phyloP scores from a whole-genome alignment of 2,797 vertebrate genomes.

The Chloroceryle inda region DNA sequence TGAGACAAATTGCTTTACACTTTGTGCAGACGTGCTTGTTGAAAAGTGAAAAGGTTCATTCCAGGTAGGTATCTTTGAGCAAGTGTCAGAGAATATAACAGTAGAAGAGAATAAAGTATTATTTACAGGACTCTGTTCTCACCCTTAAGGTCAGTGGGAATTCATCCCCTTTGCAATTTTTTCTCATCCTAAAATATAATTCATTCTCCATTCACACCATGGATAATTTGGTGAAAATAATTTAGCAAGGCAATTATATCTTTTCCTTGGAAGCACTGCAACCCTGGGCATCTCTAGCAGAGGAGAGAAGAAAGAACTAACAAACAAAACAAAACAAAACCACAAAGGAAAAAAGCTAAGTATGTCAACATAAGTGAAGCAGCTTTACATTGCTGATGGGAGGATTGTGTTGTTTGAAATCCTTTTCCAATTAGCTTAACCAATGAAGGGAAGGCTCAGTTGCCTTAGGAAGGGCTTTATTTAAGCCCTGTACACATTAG shows the following conservation, averaged over 20 bases:
- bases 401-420: slow-evolving; percentile 39
- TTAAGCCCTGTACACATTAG: not conserved
- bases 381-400: slow-evolving; percentile 17
- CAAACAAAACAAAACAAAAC: not conserved
- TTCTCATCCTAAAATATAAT: slow-evolving; percentile 63
- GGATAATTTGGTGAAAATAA: not conserved
- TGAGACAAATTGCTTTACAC: not conserved
- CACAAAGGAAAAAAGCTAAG: not conserved
- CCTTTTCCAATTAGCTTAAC: slow-evolving; percentile 51
- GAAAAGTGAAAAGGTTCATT: not conserved
- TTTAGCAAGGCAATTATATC: not conserved
- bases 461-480: slow-evolving; percentile 46
- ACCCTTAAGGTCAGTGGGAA: slow-evolving; percentile 42
- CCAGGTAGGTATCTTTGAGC: not conserved
- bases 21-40: not conserved
- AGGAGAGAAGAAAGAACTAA: not conserved
- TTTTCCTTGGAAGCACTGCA: not conserved
- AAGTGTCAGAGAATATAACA: not conserved
- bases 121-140: slow-evolving; percentile 55
- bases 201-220: not conserved
- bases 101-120: slow-evolving; percentile 12
- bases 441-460: slow-evolving; percentile 16
- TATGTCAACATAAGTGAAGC: not conserved
- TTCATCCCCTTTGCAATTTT: slow-evolving; percentile 64
- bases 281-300: not conserved